phyloP scores from a whole-genome alignment of 2,797 vertebrate species.

The Anolis apletophallus region DNA sequence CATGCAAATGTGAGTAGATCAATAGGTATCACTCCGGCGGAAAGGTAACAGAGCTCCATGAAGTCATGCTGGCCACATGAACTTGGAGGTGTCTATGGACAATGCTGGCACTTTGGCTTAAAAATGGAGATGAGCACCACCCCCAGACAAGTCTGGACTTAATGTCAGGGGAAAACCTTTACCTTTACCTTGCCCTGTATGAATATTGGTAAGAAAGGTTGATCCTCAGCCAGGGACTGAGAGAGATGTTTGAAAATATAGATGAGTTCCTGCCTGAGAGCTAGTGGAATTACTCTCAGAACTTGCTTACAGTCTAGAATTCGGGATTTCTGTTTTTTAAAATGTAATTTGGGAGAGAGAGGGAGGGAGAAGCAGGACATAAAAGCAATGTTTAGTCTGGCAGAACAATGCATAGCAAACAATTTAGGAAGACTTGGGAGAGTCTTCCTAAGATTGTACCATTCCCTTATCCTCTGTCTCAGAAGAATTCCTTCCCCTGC shows the following conservation, averaged over 20 bases:
- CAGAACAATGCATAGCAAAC: background rate
- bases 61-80: no score
- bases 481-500: background rate
- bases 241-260: background rate
- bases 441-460: background rate
- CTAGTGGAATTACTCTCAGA: background rate
- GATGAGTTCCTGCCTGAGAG: background rate
- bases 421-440: background rate
- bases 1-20: no score
- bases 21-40: no score
- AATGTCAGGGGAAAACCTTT: no score
- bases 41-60: no score
- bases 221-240: background rate
- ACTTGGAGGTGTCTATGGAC: no score
- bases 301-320: background rate
- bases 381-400: background rate
- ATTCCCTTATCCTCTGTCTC: background rate
- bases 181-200: no score
- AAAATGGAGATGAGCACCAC: no score
- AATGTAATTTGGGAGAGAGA: background rate
- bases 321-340: background rate
- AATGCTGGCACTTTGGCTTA: no score
- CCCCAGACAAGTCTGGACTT: no score
- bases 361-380: background rate
- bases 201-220: background rate